phyloP scores from a whole-genome alignment of 1,140 invertebrate species.

The Saccostrea echinata region DNA sequence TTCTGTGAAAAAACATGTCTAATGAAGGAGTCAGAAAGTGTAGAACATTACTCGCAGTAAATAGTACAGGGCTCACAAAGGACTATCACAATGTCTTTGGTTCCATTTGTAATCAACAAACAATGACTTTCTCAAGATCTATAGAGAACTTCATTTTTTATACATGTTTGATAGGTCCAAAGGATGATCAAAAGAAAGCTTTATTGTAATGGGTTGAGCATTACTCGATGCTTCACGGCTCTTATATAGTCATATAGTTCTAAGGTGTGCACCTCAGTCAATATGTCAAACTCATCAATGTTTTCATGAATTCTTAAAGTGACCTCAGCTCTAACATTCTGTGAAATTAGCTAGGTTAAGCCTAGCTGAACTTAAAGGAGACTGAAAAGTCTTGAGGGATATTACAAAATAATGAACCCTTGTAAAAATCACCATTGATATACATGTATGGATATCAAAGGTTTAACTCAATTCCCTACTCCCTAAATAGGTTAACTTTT shows the following conservation, averaged over 20 bases:
- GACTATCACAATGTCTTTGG: neutral
- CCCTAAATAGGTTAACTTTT: no score
- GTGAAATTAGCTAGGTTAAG: neutral
- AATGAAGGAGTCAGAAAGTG: neutral
- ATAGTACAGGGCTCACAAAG: neutral
- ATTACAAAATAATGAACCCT: neutral
- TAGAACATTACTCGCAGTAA: neutral
- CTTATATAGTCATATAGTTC: neutral
- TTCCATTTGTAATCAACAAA: slow-evolving; percentile 1
- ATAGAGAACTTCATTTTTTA: neutral
- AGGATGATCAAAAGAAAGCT: slow-evolving; percentile 9
- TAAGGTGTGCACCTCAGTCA: neutral
- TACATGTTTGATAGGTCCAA: neutral
- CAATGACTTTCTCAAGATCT: neutral
- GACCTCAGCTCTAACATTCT: neutral
- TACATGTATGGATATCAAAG: no score
- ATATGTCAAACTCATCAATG: neutral
- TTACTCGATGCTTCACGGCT: neutral
- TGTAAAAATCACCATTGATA: no score
- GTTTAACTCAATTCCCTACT: no score
- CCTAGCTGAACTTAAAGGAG: neutral
- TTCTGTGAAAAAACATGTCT: neutral
- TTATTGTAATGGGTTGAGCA: neutral
- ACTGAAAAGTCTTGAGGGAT: neutral
- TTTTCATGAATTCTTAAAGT: neutral